These are phyloP conservation scores for Parazoanthus darwini DNA, from an alignment of 92 coral and sea anemone genomes.

Conservation along the genomic window DNA sequence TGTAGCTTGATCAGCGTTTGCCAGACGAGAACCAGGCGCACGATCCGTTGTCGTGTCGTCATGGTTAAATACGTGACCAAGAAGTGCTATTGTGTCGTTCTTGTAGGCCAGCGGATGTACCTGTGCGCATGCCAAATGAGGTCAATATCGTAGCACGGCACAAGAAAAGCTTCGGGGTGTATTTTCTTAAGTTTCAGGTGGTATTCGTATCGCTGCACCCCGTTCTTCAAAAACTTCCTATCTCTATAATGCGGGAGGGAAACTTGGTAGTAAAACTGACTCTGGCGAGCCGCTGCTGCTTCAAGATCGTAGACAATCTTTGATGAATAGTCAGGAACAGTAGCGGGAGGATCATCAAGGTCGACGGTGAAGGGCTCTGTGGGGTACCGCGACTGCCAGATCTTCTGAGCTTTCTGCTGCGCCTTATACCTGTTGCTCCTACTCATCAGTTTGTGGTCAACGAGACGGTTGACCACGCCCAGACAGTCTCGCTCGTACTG, in stretches of 20 bases:
- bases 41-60: conserved; percentile 63
- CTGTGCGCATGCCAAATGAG: conserved; percentile 82
- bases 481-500: conserved; percentile 61
- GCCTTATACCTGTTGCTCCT: conserved; percentile 44
- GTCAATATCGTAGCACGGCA: conserved; percentile 76
- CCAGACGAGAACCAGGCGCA: conserved; percentile 57
- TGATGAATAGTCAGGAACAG: conserved; percentile 25
- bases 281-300: conserved; percentile 44
- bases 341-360: conserved; percentile 37
- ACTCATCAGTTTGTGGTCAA: conserved; percentile 56
- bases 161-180: conserved; percentile 61
- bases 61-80: conserved; percentile 60
- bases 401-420: conserved; percentile 29
- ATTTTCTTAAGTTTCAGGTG: conserved; percentile 62
- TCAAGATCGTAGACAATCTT: conserved; percentile 48
- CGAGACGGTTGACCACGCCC: conserved; percentile 55
- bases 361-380: conserved; percentile 55
- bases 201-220: conserved; percentile 51
- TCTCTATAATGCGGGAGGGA: conserved; percentile 61
- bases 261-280: conserved; percentile 55
- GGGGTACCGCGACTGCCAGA: conserved; percentile 63
- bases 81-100: conserved; percentile 52
- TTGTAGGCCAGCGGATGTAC: conserved; percentile 65
- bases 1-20: conserved; percentile 37
- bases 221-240: conserved; percentile 34